Evolutionary conservation across 2,797 vertebrate species (phyloP).

Genomic region (Acrossocheilus wenchowensis): DNA sequence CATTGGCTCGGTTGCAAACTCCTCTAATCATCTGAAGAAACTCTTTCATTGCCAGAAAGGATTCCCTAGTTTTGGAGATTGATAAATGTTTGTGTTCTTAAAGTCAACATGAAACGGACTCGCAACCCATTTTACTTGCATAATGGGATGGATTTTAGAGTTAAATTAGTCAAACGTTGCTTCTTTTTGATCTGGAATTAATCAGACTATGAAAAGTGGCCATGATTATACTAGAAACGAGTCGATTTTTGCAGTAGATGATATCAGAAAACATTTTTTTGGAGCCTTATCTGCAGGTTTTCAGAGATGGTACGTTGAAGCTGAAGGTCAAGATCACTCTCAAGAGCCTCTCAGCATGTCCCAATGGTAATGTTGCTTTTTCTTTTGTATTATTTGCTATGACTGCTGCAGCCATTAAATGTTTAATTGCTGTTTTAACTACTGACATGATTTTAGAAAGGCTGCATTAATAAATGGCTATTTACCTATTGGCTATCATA

Average conservation of each 20-base stretch:
- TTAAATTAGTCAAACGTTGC: background rate
- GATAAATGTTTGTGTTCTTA: constrained; percentile 15
- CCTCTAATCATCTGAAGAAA: constrained; percentile 2
- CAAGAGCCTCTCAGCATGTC: background rate
- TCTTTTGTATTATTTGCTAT: background rate
- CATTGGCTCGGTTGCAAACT: background rate
- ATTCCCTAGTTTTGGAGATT: background rate
- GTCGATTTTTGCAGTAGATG: background rate
- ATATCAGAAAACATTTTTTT: background rate
- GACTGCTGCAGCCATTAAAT: background rate
- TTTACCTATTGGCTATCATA: background rate
- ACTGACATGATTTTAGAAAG: background rate
- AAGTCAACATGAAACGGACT: background rate
- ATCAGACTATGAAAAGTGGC: background rate
- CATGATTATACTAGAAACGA: background rate
- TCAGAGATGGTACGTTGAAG: background rate
- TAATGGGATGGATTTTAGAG: background rate
- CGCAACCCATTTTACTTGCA: background rate
- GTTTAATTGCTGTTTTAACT: background rate
- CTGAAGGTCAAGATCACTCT: constrained; percentile 8
- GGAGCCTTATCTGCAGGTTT: background rate
- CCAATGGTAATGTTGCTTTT: background rate
- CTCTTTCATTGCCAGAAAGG: background rate
- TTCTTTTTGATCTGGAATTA: background rate
- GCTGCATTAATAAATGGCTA: background rate